Percentiles rank a stretch among this genome's conserved stretches.
Conservation (phyloP, 2,113 vertebrate species). For the Tyrannus savana region DNA sequence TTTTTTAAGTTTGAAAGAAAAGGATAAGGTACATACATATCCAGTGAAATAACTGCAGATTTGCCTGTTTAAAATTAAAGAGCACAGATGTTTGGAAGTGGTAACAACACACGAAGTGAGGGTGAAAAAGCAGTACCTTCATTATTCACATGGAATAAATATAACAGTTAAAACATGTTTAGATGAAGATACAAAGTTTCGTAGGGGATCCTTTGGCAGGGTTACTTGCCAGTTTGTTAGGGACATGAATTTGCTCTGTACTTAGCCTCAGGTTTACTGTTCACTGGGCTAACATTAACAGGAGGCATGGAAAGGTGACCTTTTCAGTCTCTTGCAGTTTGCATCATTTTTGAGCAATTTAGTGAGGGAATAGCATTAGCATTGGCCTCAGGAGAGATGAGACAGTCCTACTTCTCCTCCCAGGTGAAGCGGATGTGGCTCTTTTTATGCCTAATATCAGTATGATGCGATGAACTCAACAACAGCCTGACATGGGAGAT, state of each 20-base stretch:
- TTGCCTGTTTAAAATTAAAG: neutral
- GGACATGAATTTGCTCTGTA: neutral
- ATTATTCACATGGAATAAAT: neutral
- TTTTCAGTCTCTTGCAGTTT: slow-evolving; percentile 64
- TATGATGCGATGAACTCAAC: neutral
- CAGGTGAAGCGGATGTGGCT: neutral
- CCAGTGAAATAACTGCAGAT: neutral
- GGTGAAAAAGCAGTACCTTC: neutral
- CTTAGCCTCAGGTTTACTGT: slow-evolving; percentile 31
- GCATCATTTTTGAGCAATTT: slow-evolving; percentile 47
- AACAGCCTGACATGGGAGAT: neutral
- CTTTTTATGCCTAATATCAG: neutral
- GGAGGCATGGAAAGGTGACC: slow-evolving; percentile 51
- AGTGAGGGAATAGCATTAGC: slow-evolving; percentile 28
- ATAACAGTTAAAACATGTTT: neutral
- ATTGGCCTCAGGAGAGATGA: neutral
- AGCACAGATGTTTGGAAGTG: neutral
- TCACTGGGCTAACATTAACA: slow-evolving; percentile 26
- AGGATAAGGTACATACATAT: neutral
- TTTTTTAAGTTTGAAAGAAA: too few relatives aligned
- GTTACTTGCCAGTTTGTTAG: neutral
- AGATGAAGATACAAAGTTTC: neutral
- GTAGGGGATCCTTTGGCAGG: neutral
- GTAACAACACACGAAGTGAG: neutral
- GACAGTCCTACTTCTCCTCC: neutral